Conservation (phyloP, 2,888 invertebrate species). For the Pammene fasciana region DNA sequence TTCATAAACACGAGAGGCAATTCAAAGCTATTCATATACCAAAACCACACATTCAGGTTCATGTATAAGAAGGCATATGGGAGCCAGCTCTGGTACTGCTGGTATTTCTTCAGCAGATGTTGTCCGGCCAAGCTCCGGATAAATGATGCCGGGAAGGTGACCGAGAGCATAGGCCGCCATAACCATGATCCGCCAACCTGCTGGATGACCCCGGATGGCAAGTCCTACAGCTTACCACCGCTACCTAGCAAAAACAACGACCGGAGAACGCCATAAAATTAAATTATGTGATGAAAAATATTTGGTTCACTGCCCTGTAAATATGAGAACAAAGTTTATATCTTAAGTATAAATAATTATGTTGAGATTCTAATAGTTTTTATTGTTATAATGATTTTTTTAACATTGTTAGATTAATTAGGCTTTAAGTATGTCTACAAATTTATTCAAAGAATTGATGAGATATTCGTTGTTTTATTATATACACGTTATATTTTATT, state of each 20-base stretch:
- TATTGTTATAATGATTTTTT: constrained; percentile 24
- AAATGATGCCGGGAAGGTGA: constrained; percentile 75
- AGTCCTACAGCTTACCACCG: constrained; percentile 74
- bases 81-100: constrained; percentile 80
- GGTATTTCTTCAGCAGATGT: constrained; percentile 80
- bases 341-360: constrained; percentile 29
- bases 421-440: constrained; percentile 17
- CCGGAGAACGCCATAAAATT: constrained; percentile 56
- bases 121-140: constrained; percentile 77
- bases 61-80: constrained; percentile 81
- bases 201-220: constrained; percentile 80
- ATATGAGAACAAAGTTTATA: constrained; percentile 35
- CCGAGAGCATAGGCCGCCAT: constrained; percentile 75
- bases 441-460: constrained; percentile 24
- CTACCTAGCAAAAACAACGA: constrained; percentile 55
- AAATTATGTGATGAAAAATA: constrained; percentile 53
- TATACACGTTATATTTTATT: constrained; percentile 20
- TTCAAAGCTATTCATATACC: constrained; percentile 78
- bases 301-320: constrained; percentile 44
- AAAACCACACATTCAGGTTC: constrained; percentile 79
- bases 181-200: constrained; percentile 79
- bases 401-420: constrained; percentile 25
- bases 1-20: constrained; percentile 80
- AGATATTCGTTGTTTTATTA: constrained; percentile 12
- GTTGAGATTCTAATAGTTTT: constrained; percentile 40